Base-by-base conservation (phyloP, 2,113 vertebrate genomes). In the Ondatra zibethicus region DNA sequence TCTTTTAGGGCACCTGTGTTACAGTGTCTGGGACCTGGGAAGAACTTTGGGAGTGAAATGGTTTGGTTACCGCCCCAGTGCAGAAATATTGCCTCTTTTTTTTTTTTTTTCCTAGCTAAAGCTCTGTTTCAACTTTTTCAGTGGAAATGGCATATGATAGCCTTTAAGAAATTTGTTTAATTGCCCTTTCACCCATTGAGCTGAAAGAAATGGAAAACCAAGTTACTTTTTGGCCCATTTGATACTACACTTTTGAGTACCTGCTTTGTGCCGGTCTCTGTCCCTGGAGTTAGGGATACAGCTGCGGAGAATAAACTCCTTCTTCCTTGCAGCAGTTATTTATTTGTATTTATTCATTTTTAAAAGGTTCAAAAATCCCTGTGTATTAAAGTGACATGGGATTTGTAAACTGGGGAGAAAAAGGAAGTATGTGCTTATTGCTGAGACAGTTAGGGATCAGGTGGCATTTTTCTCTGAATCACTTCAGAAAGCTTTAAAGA, bases 51-150 rank as follows among this genome's bases (percentile, higher is more conserved):
- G 63, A 55, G 7, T 80, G 29, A 42, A 94, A 88, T 61, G 31
- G 27, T 88, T 77, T 45, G 52, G 63, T 65, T 31, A 95, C 55
- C 6, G 89, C 55, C 21, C 27, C 17, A 29, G 2, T 58, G 39
- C 27, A 94, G 89, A 95, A 84, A 14, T 88, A 16, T 65, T 58
- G 58, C 58, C 58, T 58, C 58, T 96, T 95, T 81, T 75, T 85
- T 21, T 14, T 78, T 77, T 77, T 70, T 80, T 93, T 72, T 42
- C 66, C 58, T 88, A 84, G 66, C 12, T 80, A 55, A 73, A 88
- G 14, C n/a, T 31, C 31, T 84, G 31, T 93, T 94, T 92, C 72
- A 92, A 63, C 27, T 85, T 94, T 77, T n/a, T 39, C n/a, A 42
- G 17, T 39, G 27, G n/a, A 85, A 50, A 84, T 33, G 88, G 42